Percentiles rank a stretch among this genome's conserved stretches.
These are phyloP conservation scores for Ondatra zibethicus DNA, from an alignment of 2,113 vertebrate species.

Conservation along the genomic window DNA sequence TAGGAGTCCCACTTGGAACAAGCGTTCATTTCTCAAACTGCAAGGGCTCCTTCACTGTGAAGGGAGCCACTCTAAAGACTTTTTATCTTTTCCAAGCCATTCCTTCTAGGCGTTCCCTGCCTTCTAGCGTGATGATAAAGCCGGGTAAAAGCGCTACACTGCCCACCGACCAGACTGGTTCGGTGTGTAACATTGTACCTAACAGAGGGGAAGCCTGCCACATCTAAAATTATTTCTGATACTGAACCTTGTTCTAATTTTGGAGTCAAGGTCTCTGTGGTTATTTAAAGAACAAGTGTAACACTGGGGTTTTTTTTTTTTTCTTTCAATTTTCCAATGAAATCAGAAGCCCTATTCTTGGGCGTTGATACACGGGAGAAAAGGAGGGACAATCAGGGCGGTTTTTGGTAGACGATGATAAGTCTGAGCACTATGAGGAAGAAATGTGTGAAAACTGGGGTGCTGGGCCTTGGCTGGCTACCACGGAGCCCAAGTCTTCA, in stretches of 20 bases:
- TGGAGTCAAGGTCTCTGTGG: slow-evolving; percentile 1
- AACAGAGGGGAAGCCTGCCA: background rate
- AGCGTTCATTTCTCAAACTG: background rate
- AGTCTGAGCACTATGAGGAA: background rate
- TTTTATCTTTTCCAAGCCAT: background rate
- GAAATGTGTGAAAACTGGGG: no score
- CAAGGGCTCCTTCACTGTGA: background rate
- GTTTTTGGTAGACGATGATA: background rate
- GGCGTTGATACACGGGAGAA: background rate
- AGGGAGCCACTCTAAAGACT: background rate
- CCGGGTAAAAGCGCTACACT: background rate
- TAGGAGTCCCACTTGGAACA: background rate
- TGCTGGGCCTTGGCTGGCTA: background rate
- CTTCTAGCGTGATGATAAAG: background rate
- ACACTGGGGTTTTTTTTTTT: background rate
- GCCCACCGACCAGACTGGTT: background rate
- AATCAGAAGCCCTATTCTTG: background rate
- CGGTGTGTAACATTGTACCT: background rate
- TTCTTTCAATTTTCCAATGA: slow-evolving; percentile 14
- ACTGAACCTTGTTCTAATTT: background rate
- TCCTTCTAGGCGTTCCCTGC: background rate
- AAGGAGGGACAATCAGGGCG: fast-evolving
- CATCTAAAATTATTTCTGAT: background rate
- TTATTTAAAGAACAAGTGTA: slow-evolving; percentile 28
- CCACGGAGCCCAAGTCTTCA: background rate